Evolutionary conservation across 2,113 vertebrate genomes (phyloP), one percentile per base, ranked within the genome.

Genomic region (Natator depressus): DNA sequence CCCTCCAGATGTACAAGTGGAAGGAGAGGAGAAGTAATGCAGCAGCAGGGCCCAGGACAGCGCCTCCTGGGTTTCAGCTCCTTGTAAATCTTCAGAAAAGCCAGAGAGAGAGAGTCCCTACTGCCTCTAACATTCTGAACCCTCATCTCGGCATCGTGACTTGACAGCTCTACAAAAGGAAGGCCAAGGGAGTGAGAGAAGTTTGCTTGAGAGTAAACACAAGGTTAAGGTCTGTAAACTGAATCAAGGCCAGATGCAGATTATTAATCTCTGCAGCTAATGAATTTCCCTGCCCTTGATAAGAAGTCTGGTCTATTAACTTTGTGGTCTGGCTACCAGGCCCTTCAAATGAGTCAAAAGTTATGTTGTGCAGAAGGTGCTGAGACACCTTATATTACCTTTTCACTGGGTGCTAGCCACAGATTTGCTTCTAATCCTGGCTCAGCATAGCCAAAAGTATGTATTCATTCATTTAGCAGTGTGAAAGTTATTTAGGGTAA

Each of bases 301-400:
- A 31, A 75, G 42, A 57, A 5, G 5, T 54, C 55, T 88, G 46
- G 22, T 75, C 12, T 19, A 27, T 11, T 2, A n/a, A 17, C 35
- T 83, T 62, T 78, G 42, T 27, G 93, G 19, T 84, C 49, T 50
- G 87, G n/a, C 81, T 59, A 79, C 50, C 84, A 62, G 82, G 84
- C n/a, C n/a, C n/a, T 69, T 84, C 88, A 85, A 65, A 20, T 93
- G 72, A 90, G 84, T 91, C 81, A 95, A 87, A 95, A 83, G 87
- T 95, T 92, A 13, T 38, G 29, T 10, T 72, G 38, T 2, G 25
- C 82, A 89, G 88, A 89, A 80, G 76, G 80, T 53, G 38, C 79
- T 72, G 82, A 42, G 12, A 84, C 47, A 42, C 54, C 49, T 59
- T 62, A 42, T 59, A 29, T 82, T 69, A 47, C 14, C 0, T 3